A percentile compares a stretch with the other conserved stretches of the same genome.
phyloP scores from a whole-genome alignment of 2,113 vertebrate genomes.

The Tragelaphus buxtoni region DNA sequence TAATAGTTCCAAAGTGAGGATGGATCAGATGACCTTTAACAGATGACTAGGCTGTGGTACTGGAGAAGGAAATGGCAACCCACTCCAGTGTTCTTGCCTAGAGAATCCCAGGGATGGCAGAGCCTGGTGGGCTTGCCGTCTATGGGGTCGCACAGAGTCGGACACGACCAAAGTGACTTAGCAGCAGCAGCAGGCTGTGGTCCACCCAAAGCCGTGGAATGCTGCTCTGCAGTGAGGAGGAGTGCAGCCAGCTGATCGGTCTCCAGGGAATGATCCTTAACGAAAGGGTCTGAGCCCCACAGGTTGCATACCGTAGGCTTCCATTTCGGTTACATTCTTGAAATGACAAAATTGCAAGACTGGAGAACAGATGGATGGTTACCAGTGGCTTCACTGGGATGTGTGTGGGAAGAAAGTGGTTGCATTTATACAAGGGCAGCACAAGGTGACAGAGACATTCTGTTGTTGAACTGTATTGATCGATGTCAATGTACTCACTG shows the following conservation, averaged over 20 bases:
- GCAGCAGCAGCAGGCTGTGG: neutral
- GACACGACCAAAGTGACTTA: too few relatives aligned
- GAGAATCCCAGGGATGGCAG: too few relatives aligned
- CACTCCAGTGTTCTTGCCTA: too few relatives aligned
- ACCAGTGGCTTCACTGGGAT: neutral
- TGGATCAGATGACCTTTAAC: neutral
- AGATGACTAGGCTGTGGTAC: neutral
- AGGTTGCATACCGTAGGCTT: neutral
- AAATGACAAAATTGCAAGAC: neutral
- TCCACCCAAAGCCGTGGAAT: neutral
- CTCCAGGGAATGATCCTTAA: neutral
- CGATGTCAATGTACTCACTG: fast-evolving
- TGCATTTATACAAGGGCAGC: neutral
- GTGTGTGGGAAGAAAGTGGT: neutral
- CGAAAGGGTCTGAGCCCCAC: neutral
- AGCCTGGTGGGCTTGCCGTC: too few relatives aligned
- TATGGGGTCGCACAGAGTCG: fast-evolving
- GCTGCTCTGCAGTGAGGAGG: neutral
- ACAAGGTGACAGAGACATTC: neutral
- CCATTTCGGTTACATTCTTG: neutral
- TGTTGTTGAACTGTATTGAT: neutral
- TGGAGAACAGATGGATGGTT: neutral
- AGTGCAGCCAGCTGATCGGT: neutral
- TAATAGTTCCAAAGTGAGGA: neutral
- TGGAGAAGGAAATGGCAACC: too few relatives aligned